Evolutionary conservation across 2,888 invertebrate species (phyloP).

Genomic region (Noctua janthe): DNA sequence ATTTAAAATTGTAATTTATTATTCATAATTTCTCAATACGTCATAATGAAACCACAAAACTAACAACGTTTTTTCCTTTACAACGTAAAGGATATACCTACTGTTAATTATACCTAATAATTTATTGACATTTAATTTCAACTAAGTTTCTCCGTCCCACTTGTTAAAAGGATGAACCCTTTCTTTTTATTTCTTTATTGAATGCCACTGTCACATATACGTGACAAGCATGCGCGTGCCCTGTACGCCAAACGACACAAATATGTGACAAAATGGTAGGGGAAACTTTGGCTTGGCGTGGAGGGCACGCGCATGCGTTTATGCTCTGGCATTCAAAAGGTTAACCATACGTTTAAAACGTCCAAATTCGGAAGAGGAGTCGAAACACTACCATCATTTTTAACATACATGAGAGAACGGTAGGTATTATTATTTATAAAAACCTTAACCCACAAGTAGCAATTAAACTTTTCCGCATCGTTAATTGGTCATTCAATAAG

Average conservation of each 20-base stretch:
- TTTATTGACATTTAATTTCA: not conserved
- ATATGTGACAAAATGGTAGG: no score
- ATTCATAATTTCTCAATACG: conserved; percentile 12
- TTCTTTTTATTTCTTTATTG: not conserved
- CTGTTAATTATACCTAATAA: not conserved
- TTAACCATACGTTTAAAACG: not conserved
- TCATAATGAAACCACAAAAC: conserved; percentile 14
- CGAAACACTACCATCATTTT: not conserved
- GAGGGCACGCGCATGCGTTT: no score
- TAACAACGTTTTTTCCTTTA: conserved; percentile 8
- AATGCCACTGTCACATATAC: no score
- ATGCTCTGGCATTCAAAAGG: no score
- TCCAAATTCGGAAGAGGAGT: not conserved
- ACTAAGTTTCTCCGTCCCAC: not conserved
- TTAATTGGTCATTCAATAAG: conserved; percentile 3
- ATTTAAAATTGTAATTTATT: not conserved
- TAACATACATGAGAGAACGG: not conserved
- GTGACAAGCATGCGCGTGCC: no score
- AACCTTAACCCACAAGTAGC: not conserved
- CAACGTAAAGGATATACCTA: not conserved
- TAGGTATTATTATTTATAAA: not conserved
- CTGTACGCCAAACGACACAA: no score
- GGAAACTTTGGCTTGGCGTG: no score
- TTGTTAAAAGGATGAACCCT: not conserved
- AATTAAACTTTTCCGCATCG: not conserved